Evolutionary conservation across 2,888 invertebrate genomes (phyloP), one percentile per base, ranked within the genome.

Genomic region (Heliconius sara): DNA sequence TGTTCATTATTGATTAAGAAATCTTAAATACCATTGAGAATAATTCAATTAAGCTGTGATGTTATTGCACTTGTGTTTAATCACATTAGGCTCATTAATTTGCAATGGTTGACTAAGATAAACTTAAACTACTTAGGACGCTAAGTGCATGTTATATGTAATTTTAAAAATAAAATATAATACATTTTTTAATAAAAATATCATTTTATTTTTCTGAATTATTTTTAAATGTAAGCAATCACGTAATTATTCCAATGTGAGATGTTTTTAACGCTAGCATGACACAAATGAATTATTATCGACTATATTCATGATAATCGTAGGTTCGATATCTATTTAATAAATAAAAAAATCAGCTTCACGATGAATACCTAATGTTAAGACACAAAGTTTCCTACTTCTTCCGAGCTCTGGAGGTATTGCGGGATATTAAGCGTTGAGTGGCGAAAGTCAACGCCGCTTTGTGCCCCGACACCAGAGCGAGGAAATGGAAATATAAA

Each of bases 1-100:
- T 75, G 71, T 71, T 81, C 76, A 68, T 25, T 68, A 79, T 80
- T 81, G 77, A 81, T 81, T 81, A 81, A 79, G 75, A 57, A 70
- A 74, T 68, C 78, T 73, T 80, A 76, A 78, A 73, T 76, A 73
- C 68, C 73, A 63, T 76, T 76, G 70, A 74, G 68, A 65, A 80
- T 63, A 71, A 66, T 77, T 78, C 67, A 66, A 80, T 78, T 70
- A 80, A 52, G 67, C 43, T 60, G 67, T 75, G 25, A 70, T 71
- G 30, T 57, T 66, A 43, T n/a, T 72, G 13, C 16, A 39, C 65
- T 65, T 74, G 73, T 76, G 25, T 65, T 78, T 57, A 73, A 78
- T 81, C 57, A 27, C 57, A 47, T 63, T 63, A 65, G 63, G 65
- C n/a, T 19, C 43, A 60, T 60, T 43, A 27, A 79, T 79, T 79